These are phyloP conservation scores for Eciton burchellii DNA, from an alignment of 1,140 invertebrate genomes.

Conservation along the genomic window DNA sequence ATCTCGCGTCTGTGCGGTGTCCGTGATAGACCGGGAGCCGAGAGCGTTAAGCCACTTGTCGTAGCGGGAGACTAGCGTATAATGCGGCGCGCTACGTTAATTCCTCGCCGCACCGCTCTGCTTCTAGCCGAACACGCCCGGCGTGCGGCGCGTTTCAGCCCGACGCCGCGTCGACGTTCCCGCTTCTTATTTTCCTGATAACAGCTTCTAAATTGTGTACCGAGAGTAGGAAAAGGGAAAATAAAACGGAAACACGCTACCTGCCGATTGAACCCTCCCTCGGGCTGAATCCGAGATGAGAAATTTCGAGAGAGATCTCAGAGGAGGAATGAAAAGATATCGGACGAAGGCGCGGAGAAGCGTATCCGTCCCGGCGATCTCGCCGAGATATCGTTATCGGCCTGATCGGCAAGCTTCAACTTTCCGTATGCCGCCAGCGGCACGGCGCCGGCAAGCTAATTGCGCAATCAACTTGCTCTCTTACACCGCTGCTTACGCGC, in stretches of 20 bases:
- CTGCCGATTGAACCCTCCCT: not conserved
- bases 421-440: not conserved
- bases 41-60: conserved; percentile 38
- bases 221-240: conserved; percentile 6
- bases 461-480: too few relatives aligned
- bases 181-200: not conserved
- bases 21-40: conserved; percentile 14
- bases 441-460: too few relatives aligned
- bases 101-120: not conserved
- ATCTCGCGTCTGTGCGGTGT: not conserved
- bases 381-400: conserved; percentile 21
- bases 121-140: not conserved
- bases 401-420: conserved; percentile 14
- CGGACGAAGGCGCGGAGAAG: not conserved
- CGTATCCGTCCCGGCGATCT: not conserved
- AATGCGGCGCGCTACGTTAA: conserved; percentile 12
- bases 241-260: not conserved
- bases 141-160: not conserved
- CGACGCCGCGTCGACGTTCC: not conserved
- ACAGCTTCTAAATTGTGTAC: not conserved
- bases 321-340: not conserved
- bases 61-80: conserved; percentile 15
- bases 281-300: not conserved
- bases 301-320: too few relatives aligned
- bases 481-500: too few relatives aligned